A percentile compares a stretch with the other conserved stretches of the same genome.
Evolutionary conservation across 2,113 vertebrate genomes (phyloP).

Genomic region (Spea bombifrons): DNA sequence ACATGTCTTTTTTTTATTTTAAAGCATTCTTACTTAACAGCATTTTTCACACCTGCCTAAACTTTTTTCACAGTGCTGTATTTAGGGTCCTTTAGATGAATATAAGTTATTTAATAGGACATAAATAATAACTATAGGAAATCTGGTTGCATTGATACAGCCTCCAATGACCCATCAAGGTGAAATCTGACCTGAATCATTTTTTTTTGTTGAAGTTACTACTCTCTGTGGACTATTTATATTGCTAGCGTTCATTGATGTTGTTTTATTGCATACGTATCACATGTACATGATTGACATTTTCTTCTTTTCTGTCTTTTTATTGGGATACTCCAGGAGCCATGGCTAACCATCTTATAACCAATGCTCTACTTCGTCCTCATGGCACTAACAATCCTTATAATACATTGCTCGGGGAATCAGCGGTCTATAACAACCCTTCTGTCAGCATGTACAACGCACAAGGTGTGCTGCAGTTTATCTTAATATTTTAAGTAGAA

Average conservation of each 20-base stretch:
- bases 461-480: slow-evolving; percentile 96
- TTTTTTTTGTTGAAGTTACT: slow-evolving; percentile 61
- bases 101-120: no score
- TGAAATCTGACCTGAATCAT: no score
- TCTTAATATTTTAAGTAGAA: slow-evolving; percentile 71
- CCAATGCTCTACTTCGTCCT: slow-evolving; percentile 99
- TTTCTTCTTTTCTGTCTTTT: slow-evolving; percentile 82
- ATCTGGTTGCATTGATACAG: no score
- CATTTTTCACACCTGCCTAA: no score
- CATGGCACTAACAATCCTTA: slow-evolving; percentile 99
- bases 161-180: no score
- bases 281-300: slow-evolving; percentile 73
- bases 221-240: slow-evolving; percentile 70
- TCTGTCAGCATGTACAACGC: slow-evolving; percentile 99
- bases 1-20: no score
- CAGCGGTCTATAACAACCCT: slow-evolving; percentile 99
- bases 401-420: slow-evolving; percentile 99
- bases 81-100: no score
- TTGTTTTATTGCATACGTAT: slow-evolving; percentile 44
- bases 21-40: no score
- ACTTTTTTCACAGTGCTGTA: no score
- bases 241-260: slow-evolving; percentile 75
- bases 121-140: no score
- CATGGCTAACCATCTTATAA: slow-evolving; percentile 99
- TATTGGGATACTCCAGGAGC: slow-evolving; percentile 95